A percentile compares a stretch with the other conserved stretches of the same genome.
Conservation (phyloP, 1,140 invertebrate genomes). For the Ceratina japonica region DNA sequence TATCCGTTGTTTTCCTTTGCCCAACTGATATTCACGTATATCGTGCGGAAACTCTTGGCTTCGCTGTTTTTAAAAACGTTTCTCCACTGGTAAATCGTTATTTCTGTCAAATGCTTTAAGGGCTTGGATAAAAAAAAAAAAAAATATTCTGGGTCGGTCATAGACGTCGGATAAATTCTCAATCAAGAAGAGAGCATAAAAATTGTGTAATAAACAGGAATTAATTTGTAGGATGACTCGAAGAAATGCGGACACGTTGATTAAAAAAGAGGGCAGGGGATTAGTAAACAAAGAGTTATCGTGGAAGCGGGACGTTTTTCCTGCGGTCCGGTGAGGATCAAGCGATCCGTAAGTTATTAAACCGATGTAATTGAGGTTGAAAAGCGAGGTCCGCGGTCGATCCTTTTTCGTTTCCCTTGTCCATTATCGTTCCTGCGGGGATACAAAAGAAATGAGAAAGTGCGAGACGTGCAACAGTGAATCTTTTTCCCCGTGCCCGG, state of each 20-base stretch:
- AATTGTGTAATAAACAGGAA: too few relatives aligned
- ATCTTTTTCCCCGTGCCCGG: conserved; percentile 32
- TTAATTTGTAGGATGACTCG: too few relatives aligned
- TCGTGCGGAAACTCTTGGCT: too few relatives aligned
- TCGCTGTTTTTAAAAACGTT: too few relatives aligned
- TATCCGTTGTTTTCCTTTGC: neutral
- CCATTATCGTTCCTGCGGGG: conserved; percentile 38
- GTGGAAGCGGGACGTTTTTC: neutral
- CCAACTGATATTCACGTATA: neutral
- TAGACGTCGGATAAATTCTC: too few relatives aligned
- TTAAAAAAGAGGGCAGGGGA: neutral
- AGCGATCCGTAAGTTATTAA: conserved; percentile 36
- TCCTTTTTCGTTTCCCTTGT: conserved; percentile 30
- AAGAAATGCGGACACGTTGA: neutral
- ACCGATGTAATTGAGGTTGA: conserved; percentile 40
- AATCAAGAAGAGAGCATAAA: too few relatives aligned
- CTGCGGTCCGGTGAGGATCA: neutral
- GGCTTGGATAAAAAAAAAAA: too few relatives aligned
- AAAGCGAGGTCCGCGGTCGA: conserved; percentile 19
- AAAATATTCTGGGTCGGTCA: too few relatives aligned
- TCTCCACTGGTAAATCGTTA: too few relatives aligned
- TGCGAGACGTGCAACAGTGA: conserved; percentile 26
- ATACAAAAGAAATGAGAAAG: conserved; percentile 36
- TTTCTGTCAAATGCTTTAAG: too few relatives aligned
- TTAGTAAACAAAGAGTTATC: neutral